A percentile compares a stretch with the other conserved stretches of the same genome.
Conservation (phyloP, 1,140 invertebrate genomes). For the Reticulitermes speratus region DNA sequence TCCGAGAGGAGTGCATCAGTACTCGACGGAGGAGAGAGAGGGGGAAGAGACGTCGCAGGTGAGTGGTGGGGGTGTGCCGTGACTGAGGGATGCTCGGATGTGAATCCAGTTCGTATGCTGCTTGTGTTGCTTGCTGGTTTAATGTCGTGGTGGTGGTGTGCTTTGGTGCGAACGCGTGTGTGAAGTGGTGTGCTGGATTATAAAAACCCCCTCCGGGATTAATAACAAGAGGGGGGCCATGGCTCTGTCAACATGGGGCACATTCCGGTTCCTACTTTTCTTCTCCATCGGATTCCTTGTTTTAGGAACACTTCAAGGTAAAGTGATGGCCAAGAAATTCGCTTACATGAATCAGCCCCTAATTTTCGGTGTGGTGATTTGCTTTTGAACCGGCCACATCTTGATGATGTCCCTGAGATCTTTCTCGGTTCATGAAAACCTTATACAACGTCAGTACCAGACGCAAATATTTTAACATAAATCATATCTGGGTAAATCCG, state of each 20-base stretch:
- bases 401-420: too few relatives aligned
- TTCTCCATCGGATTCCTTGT: neutral
- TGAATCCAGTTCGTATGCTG: neutral
- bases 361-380: too few relatives aligned
- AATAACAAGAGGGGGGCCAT: constrained; percentile 1
- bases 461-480: too few relatives aligned
- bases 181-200: constrained; percentile 7
- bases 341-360: too few relatives aligned
- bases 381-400: too few relatives aligned
- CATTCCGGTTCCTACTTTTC: neutral
- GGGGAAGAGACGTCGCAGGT: neutral
- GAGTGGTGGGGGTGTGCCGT: neutral
- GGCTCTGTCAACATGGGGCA: neutral
- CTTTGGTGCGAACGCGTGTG: neutral
- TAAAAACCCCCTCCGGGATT: neutral
- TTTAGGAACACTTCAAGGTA: neutral
- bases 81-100: neutral
- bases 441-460: too few relatives aligned
- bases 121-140: constrained; percentile 5
- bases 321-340: neutral
- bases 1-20: too few relatives aligned
- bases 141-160: neutral
- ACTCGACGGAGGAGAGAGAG: neutral
- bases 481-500: too few relatives aligned
- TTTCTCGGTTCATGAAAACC: too few relatives aligned